Percentiles rank a stretch among this genome's conserved stretches.
phyloP scores from a whole-genome alignment of 1,140 invertebrate species.

The Drosophila miranda region DNA sequence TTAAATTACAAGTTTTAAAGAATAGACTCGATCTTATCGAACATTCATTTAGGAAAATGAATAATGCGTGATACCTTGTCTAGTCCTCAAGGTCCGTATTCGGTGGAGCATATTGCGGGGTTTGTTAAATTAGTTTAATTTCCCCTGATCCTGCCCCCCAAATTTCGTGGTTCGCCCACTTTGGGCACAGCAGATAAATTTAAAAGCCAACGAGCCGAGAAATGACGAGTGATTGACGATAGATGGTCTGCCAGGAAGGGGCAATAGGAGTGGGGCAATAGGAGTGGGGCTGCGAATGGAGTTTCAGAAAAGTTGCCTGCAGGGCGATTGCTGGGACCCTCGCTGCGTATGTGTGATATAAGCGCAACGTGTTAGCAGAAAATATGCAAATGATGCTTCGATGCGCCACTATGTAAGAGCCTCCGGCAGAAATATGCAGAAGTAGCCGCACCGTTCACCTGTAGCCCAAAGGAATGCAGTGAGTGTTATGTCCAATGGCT shows the following conservation, averaged over 20 bases:
- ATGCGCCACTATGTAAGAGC: slow-evolving; percentile 41
- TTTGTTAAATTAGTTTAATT: slow-evolving; percentile 27
- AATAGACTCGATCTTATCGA: too few relatives aligned
- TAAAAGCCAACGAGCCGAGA: slow-evolving; percentile 30
- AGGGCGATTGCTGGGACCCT: slow-evolving; percentile 32
- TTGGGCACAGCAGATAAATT: slow-evolving; percentile 39
- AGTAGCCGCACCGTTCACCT: slow-evolving; percentile 46
- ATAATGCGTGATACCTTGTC: too few relatives aligned
- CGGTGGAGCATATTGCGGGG: not conserved
- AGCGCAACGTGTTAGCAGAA: slow-evolving; percentile 28
- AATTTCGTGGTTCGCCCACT: slow-evolving; percentile 39
- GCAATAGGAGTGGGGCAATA: too few relatives aligned
- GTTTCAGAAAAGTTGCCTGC: slow-evolving; percentile 21
- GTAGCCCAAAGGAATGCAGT: slow-evolving; percentile 46
- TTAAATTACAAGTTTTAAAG: too few relatives aligned
- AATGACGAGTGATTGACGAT: slow-evolving; percentile 29
- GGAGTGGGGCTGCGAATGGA: slow-evolving; percentile 3
- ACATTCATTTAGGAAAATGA: too few relatives aligned
- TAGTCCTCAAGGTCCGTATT: too few relatives aligned
- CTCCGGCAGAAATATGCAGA: slow-evolving; percentile 2
- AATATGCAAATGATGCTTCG: slow-evolving; percentile 67
- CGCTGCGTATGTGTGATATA: slow-evolving; percentile 59
- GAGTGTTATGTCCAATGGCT: slow-evolving; percentile 13
- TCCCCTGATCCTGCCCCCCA: slow-evolving; percentile 16
- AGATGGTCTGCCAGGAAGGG: slow-evolving; percentile 2